phyloP scores from a whole-genome alignment of 2,113 vertebrate genomes.

The Pachycephala philippinensis region DNA sequence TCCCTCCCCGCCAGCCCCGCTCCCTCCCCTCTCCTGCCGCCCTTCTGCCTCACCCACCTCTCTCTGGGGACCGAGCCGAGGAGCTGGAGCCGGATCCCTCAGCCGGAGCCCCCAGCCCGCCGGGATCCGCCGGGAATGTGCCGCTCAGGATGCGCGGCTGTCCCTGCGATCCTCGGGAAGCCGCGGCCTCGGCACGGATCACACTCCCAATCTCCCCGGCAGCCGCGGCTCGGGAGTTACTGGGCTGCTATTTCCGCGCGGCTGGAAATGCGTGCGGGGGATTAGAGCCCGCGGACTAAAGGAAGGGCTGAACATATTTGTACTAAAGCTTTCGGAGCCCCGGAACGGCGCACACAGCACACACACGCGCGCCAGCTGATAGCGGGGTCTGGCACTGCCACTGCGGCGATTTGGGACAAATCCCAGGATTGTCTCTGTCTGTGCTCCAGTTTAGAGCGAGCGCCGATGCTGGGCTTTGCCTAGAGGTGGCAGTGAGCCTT shows the following conservation, averaged over 20 bases:
- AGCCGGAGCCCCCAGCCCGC: not conserved
- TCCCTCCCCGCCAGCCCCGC: not conserved
- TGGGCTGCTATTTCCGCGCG: not conserved
- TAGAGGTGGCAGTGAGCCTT: conserved; percentile 74
- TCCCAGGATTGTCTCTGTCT: conserved; percentile 35
- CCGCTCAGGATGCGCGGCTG: not conserved
- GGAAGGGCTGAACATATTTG: conserved; percentile 44
- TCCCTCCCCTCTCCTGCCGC: not conserved
- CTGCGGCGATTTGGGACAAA: conserved; percentile 51
- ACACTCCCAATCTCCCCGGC: not conserved
- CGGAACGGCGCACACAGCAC: not conserved
- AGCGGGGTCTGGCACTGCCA: conserved; percentile 42
- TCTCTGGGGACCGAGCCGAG: not conserved
- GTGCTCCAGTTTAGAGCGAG: conserved; percentile 38
- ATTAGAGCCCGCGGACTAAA: conserved; percentile 30
- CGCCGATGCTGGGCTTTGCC: conserved; percentile 14
- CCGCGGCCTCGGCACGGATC: not conserved
- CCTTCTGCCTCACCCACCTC: conserved; percentile 10
- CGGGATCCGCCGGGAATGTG: not conserved
- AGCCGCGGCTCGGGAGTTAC: not conserved
- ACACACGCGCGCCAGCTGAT: not conserved
- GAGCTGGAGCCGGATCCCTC: not conserved
- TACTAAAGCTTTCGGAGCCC: conserved; percentile 23
- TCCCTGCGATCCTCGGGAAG: not conserved
- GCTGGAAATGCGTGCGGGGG: not conserved